phyloP scores from a whole-genome alignment of 2,888 invertebrate genomes.

The Protodeltote pygarga region DNA sequence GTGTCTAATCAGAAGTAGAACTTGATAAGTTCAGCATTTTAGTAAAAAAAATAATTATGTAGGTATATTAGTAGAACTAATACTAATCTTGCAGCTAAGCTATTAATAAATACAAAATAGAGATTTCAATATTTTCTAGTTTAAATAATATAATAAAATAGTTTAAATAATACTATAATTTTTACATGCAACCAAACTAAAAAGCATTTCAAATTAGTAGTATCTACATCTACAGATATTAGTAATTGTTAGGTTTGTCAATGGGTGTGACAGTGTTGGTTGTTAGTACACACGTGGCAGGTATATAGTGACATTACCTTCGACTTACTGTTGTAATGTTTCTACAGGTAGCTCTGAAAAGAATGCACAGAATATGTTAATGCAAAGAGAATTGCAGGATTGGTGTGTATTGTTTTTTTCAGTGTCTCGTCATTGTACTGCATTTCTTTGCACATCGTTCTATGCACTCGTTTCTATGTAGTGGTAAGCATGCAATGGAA shows the following conservation, averaged over 20 bases:
- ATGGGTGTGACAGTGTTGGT: slow-evolving; percentile 23
- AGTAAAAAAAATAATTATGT: too few species aligned
- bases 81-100: too few species aligned
- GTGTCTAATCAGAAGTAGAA: too few species aligned
- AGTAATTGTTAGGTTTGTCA: neutral
- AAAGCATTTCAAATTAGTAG: slow-evolving; percentile 9
- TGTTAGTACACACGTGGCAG: slow-evolving; percentile 29
- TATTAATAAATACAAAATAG: too few species aligned
- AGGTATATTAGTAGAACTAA: too few species aligned
- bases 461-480: slow-evolving; percentile 81
- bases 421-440: slow-evolving; percentile 60
- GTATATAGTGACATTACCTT: slow-evolving; percentile 51
- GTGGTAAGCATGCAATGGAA: slow-evolving; percentile 60
- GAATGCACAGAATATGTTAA: slow-evolving; percentile 82
- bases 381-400: slow-evolving; percentile 74
- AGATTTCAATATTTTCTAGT: too few species aligned
- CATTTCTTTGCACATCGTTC: slow-evolving; percentile 85
- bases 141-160: too few species aligned
- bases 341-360: slow-evolving; percentile 83
- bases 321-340: slow-evolving; percentile 53
- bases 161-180: slow-evolving; percentile 21
- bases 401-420: slow-evolving; percentile 44
- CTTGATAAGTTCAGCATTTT: too few species aligned
- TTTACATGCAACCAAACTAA: slow-evolving; percentile 41
- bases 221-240: slow-evolving; percentile 14